Conservation (phyloP, 2,888 invertebrate species). For the Crocallis elinguaria region DNA sequence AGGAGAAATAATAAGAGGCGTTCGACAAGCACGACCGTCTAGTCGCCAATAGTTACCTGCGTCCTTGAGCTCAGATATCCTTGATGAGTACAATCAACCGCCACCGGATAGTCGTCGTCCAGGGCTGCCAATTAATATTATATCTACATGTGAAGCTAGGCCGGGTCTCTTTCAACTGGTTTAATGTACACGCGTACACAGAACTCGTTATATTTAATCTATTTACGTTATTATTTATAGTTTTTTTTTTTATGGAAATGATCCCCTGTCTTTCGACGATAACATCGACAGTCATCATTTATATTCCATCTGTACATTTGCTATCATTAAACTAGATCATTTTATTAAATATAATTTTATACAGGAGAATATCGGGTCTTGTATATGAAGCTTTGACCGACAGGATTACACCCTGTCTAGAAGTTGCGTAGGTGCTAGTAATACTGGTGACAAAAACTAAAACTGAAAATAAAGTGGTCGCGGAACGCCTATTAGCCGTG, state of each 20-base stretch:
- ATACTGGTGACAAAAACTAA: slow-evolving; percentile 69
- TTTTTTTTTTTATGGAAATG: slow-evolving; percentile 33
- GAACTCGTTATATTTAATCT: slow-evolving; percentile 48
- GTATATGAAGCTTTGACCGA: too few species aligned
- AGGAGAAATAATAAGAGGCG: slow-evolving; percentile 80
- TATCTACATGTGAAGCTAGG: slow-evolving; percentile 55
- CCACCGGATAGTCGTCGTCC: slow-evolving; percentile 77
- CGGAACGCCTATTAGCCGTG: slow-evolving; percentile 67
- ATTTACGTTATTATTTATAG: slow-evolving; percentile 36
- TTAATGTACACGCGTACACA: slow-evolving; percentile 43
- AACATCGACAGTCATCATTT: slow-evolving; percentile 12
- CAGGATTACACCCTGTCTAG: too few species aligned
- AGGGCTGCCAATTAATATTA: slow-evolving; percentile 77
- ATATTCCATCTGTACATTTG: background rate
- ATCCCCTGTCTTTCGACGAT: slow-evolving; percentile 30
- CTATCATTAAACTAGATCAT: slow-evolving; percentile 1
- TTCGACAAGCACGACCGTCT: slow-evolving; percentile 75
- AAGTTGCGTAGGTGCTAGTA: slow-evolving; percentile 67
- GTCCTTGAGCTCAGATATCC: slow-evolving; percentile 84
- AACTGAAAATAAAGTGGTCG: slow-evolving; percentile 71
- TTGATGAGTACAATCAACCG: slow-evolving; percentile 85
- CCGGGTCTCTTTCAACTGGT: slow-evolving; percentile 50
- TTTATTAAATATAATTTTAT: slow-evolving; percentile 5
- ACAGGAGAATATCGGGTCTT: too few species aligned
- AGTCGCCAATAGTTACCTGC: slow-evolving; percentile 72